Evolutionary conservation across 1,140 invertebrate genomes (phyloP).

Genomic region (Chlorops oryzae): DNA sequence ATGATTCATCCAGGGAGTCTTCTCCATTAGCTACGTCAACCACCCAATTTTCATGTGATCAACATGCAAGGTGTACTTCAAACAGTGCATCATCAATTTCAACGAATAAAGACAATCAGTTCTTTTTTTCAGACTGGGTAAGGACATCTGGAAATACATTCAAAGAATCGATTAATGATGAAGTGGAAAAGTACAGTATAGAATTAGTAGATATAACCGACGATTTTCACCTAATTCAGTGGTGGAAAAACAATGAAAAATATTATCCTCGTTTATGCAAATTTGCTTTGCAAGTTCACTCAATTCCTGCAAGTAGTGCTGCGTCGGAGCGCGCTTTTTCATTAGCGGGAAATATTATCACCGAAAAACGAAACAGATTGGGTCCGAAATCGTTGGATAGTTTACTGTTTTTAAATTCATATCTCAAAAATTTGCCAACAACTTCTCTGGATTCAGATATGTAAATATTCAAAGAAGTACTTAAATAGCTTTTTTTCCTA

Average conservation of each 20-base stretch:
- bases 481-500: no score
- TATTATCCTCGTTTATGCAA: neutral
- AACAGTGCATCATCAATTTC: no score
- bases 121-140: neutral
- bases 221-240: neutral
- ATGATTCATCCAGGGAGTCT: no score
- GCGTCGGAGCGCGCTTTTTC: no score
- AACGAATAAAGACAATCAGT: neutral
- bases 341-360: slow-evolving; percentile 4
- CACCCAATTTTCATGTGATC: neutral
- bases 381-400: no score
- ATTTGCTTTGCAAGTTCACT: no score
- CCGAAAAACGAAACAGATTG: no score
- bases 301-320: no score
- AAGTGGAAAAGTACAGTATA: slow-evolving; percentile 1
- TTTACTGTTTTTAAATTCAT: no score
- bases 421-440: no score
- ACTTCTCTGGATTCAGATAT: no score
- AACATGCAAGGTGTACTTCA: neutral
- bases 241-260: neutral
- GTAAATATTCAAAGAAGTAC: no score
- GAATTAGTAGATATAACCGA: neutral
- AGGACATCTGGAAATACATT: neutral
- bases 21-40: neutral
- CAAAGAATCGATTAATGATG: neutral